Conservation (phyloP, 2,888 invertebrate species). For the Morpho deidamia region DNA sequence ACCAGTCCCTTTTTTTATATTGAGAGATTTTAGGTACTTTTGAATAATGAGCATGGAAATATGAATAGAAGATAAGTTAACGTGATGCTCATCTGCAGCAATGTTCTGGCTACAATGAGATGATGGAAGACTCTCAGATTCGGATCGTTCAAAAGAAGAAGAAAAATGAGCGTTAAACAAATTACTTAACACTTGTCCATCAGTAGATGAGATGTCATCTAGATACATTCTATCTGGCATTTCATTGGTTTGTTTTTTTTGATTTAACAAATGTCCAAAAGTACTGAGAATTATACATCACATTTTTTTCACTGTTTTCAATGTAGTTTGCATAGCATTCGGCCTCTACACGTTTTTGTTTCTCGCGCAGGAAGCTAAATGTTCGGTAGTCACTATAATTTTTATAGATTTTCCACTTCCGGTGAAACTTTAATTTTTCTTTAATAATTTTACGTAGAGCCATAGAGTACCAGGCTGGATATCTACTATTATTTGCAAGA, state of each 20-base stretch:
- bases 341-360: not conserved
- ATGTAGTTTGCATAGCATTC: not conserved
- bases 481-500: too few species aligned
- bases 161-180: not conserved
- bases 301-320: not conserved
- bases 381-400: too few species aligned
- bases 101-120: not conserved
- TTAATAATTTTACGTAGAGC: too few species aligned
- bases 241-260: not conserved
- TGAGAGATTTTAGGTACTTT: not conserved
- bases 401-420: too few species aligned
- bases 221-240: not conserved
- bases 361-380: not conserved
- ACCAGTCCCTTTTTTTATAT: not conserved
- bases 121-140: not conserved
- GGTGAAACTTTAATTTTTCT: too few species aligned
- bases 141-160: not conserved
- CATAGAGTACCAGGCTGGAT: too few species aligned
- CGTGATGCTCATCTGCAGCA: not conserved
- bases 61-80: not conserved
- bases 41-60: not conserved
- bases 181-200: not conserved
- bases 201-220: not conserved
- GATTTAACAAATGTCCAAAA: conserved; percentile 7
- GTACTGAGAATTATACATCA: not conserved